A percentile compares a stretch with the other conserved stretches of the same genome.
phyloP scores from a whole-genome alignment of 2,888 invertebrate genomes.

The Ennomos erosarius region DNA sequence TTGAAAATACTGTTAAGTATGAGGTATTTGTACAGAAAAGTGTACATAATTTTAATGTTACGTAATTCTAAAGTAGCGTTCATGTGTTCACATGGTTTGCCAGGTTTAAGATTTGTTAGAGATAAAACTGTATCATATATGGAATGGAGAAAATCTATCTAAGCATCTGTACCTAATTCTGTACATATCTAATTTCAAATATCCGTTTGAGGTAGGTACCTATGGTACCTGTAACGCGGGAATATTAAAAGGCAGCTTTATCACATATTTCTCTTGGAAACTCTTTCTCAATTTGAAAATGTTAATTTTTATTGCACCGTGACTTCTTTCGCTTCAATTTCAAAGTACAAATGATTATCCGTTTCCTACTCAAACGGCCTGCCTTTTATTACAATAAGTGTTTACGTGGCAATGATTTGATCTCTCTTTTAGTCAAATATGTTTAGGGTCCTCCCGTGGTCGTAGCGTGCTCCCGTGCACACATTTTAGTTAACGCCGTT shows the following conservation, averaged over 20 bases:
- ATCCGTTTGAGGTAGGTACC: slow-evolving; percentile 5
- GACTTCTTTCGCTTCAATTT: slow-evolving; percentile 57
- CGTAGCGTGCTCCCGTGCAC: slow-evolving; percentile 53
- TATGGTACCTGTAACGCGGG: slow-evolving; percentile 14
- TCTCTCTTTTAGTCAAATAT: slow-evolving; percentile 90
- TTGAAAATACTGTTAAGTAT: slow-evolving; percentile 49
- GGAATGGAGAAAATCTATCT: slow-evolving; percentile 39
- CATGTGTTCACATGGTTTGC: slow-evolving; percentile 66
- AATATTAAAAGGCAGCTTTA: slow-evolving; percentile 22
- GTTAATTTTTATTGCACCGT: slow-evolving; percentile 18
- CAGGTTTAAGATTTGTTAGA: slow-evolving; percentile 51
- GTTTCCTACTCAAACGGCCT: slow-evolving; percentile 58
- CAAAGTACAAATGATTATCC: slow-evolving; percentile 76
- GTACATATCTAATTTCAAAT: slow-evolving; percentile 48
- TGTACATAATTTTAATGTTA: slow-evolving; percentile 56
- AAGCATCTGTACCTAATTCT: slow-evolving; percentile 51
- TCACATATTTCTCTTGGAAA: slow-evolving; percentile 6
- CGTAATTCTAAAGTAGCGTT: slow-evolving; percentile 56
- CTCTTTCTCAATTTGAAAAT: slow-evolving; percentile 8
- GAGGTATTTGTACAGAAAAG: slow-evolving; percentile 43
- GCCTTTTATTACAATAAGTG: slow-evolving; percentile 67
- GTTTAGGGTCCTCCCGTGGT: slow-evolving; percentile 78
- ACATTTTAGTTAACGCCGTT: slow-evolving; percentile 57
- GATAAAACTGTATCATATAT: slow-evolving; percentile 54
- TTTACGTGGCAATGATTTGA: slow-evolving; percentile 88